A percentile compares a stretch with the other conserved stretches of the same genome.
These are phyloP conservation scores for Steinernema carpocapsae DNA, from an alignment of 2,888 invertebrate genomes.

Conservation along the genomic window DNA sequence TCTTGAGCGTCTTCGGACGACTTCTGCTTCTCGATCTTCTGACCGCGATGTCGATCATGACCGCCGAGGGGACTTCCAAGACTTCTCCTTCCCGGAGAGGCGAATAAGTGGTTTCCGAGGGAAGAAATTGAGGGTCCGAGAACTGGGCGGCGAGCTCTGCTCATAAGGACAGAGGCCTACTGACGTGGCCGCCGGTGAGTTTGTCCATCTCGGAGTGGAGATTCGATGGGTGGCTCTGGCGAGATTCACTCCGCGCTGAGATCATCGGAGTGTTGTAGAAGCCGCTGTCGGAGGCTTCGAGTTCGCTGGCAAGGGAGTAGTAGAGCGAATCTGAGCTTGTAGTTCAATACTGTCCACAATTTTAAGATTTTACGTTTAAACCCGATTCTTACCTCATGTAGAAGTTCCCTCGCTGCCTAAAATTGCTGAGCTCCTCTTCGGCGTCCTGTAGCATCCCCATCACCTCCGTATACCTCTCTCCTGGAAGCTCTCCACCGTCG, in stretches of 20 bases:
- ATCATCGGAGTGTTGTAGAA: constrained; percentile 56
- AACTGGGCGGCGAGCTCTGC: constrained; percentile 7
- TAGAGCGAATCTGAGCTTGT: constrained; percentile 67
- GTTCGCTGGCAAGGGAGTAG: constrained; percentile 88
- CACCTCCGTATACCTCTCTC: constrained; percentile 81
- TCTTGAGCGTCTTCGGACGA: constrained; percentile 2
- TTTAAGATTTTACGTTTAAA: no score
- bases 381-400: no score
- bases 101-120: neutral
- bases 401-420: constrained; percentile 45
- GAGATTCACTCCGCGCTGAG: constrained; percentile 42
- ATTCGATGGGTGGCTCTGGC: constrained; percentile 1
- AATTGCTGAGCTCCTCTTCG: constrained; percentile 75
- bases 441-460: constrained; percentile 84
- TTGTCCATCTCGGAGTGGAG: constrained; percentile 21
- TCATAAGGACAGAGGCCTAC: neutral
- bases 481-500: constrained; percentile 78
- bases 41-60: constrained; percentile 24
- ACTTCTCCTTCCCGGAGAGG: constrained; percentile 9
- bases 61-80: constrained; percentile 36
- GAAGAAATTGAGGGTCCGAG: constrained; percentile 24
- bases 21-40: constrained; percentile 2
- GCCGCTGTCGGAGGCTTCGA: constrained; percentile 75
- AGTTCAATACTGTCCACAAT: no score
- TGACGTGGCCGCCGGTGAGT: constrained; percentile 1